Conservation (phyloP, 2,797 vertebrate genomes). For the Miichthys miiuy region DNA sequence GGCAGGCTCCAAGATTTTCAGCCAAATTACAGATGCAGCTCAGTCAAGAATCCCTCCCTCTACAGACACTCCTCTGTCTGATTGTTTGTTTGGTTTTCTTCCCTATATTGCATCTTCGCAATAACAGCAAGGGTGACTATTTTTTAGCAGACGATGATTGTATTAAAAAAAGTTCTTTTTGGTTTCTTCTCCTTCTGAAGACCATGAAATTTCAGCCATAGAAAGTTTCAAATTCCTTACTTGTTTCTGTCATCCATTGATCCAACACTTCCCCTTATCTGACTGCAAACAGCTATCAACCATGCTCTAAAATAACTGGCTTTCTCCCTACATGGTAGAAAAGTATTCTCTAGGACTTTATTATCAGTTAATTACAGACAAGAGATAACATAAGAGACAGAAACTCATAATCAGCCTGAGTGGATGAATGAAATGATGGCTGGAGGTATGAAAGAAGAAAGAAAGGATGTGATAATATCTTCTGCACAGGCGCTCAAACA, state of each 20-base stretch:
- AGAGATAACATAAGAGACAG: slow-evolving; percentile 44
- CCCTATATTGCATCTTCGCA: slow-evolving; percentile 4
- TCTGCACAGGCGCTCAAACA: slow-evolving; percentile 11
- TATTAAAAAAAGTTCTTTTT: neutral
- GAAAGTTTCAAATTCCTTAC: neutral
- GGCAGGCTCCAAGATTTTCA: slow-evolving; percentile 46
- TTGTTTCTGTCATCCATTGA: slow-evolving; percentile 27
- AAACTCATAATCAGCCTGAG: neutral
- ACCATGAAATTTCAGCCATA: neutral
- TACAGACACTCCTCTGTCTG: slow-evolving; percentile 18
- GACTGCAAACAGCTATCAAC: slow-evolving; percentile 44
- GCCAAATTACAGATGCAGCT: slow-evolving; percentile 59
- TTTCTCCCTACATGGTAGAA: slow-evolving; percentile 19
- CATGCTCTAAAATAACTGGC: slow-evolving; percentile 46
- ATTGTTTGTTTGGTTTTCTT: slow-evolving; percentile 23
- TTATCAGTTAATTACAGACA: slow-evolving; percentile 44
- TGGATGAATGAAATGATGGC: slow-evolving; percentile 15
- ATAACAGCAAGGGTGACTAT: neutral
- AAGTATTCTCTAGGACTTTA: slow-evolving; percentile 33
- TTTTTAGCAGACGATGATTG: neutral
- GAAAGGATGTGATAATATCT: neutral
- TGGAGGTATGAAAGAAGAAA: neutral
- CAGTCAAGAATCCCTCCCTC: slow-evolving; percentile 31
- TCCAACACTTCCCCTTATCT: slow-evolving; percentile 46
- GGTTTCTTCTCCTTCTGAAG: slow-evolving; percentile 5